phyloP scores from a whole-genome alignment of 1,140 invertebrate species.

The Wasmannia auropunctata region DNA sequence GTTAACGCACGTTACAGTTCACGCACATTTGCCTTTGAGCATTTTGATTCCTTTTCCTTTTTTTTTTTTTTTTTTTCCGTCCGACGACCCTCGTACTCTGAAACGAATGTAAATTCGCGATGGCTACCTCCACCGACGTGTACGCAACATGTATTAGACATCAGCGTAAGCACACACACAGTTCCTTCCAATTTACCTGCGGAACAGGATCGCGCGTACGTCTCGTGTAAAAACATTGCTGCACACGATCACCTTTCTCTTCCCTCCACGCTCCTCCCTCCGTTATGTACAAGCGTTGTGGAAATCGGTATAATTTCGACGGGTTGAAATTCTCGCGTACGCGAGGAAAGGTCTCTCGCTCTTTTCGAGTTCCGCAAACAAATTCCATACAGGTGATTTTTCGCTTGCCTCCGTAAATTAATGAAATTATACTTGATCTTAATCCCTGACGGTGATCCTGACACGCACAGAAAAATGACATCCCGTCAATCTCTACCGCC shows the following conservation, averaged over 20 bases:
- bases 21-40: slow-evolving; percentile 75
- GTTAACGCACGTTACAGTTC: neutral
- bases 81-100: slow-evolving; percentile 31
- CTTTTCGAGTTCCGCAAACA: neutral
- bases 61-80: neutral
- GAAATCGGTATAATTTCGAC: slow-evolving; percentile 4
- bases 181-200: neutral
- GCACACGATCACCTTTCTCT: slow-evolving; percentile 1
- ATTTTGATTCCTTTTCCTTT: slow-evolving; percentile 59
- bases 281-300: neutral
- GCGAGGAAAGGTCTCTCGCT: neutral
- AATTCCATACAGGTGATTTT: neutral
- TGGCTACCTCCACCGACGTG: neutral
- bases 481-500: slow-evolving; percentile 4
- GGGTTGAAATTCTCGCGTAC: neutral
- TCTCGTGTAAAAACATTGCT: slow-evolving; percentile 2
- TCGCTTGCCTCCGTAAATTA: neutral
- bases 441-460: neutral
- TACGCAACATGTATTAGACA: slow-evolving; percentile 27
- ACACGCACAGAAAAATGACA: slow-evolving; percentile 5
- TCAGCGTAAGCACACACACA: neutral
- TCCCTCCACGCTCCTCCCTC: neutral
- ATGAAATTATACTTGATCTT: neutral
- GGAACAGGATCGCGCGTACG: neutral
- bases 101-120: slow-evolving; percentile 14